Percentiles rank a stretch among this genome's conserved stretches.
Evolutionary conservation across 2,113 vertebrate species (phyloP).

Genomic region (Hirundichthys speculiger): DNA sequence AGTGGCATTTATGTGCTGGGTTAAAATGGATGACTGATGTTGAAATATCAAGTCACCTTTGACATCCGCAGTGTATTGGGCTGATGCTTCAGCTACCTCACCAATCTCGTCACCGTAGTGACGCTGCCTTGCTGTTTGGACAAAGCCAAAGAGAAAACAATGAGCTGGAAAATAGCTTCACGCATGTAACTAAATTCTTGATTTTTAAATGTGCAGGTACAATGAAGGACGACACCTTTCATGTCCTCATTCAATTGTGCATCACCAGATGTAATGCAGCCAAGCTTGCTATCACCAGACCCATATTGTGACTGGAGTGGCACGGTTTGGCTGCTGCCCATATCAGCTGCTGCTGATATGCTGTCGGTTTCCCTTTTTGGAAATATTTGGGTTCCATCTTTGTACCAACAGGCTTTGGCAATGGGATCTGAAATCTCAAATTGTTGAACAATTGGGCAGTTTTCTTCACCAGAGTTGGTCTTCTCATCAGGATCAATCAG

Average conservation of each 20-base stretch:
- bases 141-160: constrained; percentile 85
- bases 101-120: constrained; percentile 79
- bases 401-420: constrained; percentile 79
- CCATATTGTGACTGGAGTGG: constrained; percentile 50
- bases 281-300: constrained; percentile 60
- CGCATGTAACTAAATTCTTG: constrained; percentile 47
- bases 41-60: constrained; percentile 84
- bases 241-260: constrained; percentile 65
- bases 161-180: constrained; percentile 70
- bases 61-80: constrained; percentile 79
- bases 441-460: constrained; percentile 70
- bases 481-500: constrained; percentile 67
- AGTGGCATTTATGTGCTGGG: constrained; percentile 76
- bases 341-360: constrained; percentile 59
- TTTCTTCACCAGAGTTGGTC: constrained; percentile 56
- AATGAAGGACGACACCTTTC: constrained; percentile 78
- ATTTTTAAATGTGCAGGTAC: constrained; percentile 61
- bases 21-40: constrained; percentile 80
- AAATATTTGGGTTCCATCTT: constrained; percentile 75
- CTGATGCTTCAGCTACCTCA: constrained; percentile 80
- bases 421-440: constrained; percentile 80
- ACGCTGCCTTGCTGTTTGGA: constrained; percentile 83
- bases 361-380: constrained; percentile 56
- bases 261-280: constrained; percentile 62
- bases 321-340: constrained; percentile 49